Base-by-base conservation (phyloP, 1,140 invertebrate species). In the Eciton burchellii region DNA sequence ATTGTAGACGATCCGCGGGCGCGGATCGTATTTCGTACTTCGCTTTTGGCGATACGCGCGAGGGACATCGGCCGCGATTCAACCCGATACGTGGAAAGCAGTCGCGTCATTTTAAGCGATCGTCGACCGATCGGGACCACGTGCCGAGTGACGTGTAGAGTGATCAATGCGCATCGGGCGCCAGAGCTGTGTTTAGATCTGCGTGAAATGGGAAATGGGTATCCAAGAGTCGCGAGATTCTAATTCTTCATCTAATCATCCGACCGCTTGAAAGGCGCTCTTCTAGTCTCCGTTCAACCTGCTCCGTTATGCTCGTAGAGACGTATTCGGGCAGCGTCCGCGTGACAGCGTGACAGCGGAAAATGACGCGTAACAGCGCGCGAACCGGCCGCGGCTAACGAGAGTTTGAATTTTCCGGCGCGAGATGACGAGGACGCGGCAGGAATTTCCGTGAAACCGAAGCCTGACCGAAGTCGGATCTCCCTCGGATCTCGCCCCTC, bases 1-100 rank as follows among this genome's bases (percentile, higher is more conserved):
- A 87, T 87, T 87, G 85, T 87, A 87, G 29, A 63, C 66, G 70
- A 81, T 83, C 66, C 79, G 62, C 12, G 21, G 26, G n/a, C 60
- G 74, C 24, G 54, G 21, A 35, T 35, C 35, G n/a, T n/a, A 24
- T 21, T 43, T 57, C 49, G 19, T 21, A 19, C 70, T 12, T 57
- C 14, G 43, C 12, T 45, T 56, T 6, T 45, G 26, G 8, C 43
- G 52, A 57, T 45, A 43, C 1, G 21, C 16, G 12, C 6, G 5
- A 77, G 6, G 6, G 6, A 3, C 6, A 35, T 35, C 35, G 6
- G 35, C 2, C 35, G 35, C 35, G 35, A 35, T 35, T 35, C 2
- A 35, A 35, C 6, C 35, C 6, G 6, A 6, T 35, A 54, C 8
- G 45, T 16, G 73, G 14, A 52, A 24, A 63, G 4, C 56, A 56